A percentile compares a stretch with the other conserved stretches of the same genome.
These are phyloP conservation scores for Australoheros scitulus DNA, from an alignment of 2,113 vertebrate genomes.

Conservation along the genomic window DNA sequence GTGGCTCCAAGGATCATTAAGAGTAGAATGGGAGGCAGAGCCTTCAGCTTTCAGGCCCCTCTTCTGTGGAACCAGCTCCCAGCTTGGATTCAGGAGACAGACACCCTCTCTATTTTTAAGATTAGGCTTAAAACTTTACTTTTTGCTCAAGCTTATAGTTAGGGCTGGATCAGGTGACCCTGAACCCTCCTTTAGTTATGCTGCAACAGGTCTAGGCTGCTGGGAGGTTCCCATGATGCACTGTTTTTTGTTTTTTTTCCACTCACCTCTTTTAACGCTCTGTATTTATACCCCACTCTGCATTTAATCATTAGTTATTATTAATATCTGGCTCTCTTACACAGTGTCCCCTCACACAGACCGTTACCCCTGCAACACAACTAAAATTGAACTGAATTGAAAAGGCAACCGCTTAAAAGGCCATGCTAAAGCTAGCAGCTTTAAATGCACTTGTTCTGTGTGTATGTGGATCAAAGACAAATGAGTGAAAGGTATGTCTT, in stretches of 20 bases:
- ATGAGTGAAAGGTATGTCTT: too few species aligned
- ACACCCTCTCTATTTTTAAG: too few species aligned
- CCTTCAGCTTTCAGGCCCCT: not conserved
- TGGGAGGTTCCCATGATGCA: not conserved
- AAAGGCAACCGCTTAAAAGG: too few species aligned
- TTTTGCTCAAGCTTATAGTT: not conserved
- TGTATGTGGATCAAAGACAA: too few species aligned
- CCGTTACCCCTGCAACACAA: too few species aligned
- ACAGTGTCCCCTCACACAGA: too few species aligned
- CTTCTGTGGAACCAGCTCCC: not conserved
- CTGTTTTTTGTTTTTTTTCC: not conserved
- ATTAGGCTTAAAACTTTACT: too few species aligned
- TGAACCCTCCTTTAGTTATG: not conserved
- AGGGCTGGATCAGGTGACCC: not conserved
- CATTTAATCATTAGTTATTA: not conserved
- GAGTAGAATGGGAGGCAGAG: not conserved
- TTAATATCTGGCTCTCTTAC: not conserved
- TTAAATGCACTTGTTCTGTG: too few species aligned
- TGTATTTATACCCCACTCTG: not conserved
- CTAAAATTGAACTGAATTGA: too few species aligned
- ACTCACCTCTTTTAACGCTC: not conserved
- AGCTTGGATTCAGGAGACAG: not conserved
- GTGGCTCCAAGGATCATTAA: too few species aligned
- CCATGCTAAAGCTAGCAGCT: too few species aligned
- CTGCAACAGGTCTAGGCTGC: not conserved